Conservation (phyloP, 2,888 invertebrate species). For the Tigriopus californicus region DNA sequence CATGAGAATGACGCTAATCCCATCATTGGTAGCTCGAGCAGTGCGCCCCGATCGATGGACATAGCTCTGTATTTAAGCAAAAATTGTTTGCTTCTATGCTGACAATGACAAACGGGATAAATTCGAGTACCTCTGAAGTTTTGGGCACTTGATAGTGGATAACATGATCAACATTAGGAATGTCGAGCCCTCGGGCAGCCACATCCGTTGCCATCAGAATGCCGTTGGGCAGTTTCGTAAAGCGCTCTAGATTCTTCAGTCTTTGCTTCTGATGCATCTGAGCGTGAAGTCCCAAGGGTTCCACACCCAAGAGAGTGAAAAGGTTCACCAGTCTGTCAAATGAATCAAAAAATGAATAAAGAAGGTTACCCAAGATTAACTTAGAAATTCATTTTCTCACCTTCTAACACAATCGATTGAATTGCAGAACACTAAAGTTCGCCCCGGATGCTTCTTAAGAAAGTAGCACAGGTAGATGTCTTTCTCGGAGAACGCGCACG, state of each 20-base stretch:
- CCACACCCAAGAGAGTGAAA: neutral
- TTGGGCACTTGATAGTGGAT: constrained; percentile 71
- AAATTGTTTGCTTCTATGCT: neutral
- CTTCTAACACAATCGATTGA: constrained; percentile 75
- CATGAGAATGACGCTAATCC: constrained; percentile 75
- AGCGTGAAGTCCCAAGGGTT: constrained; percentile 30
- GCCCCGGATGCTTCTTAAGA: constrained; percentile 44
- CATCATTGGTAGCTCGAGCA: constrained; percentile 69
- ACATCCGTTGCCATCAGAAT: constrained; percentile 84
- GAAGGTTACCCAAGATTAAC: too few relatives aligned
- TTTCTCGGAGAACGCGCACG: constrained; percentile 47
- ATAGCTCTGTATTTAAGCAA: constrained; percentile 50
- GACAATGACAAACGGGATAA: neutral
- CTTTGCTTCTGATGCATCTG: constrained; percentile 83
- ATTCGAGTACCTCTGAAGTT: constrained; percentile 18
- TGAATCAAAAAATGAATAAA: neutral
- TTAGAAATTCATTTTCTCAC: neutral
- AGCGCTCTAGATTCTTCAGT: constrained; percentile 74
- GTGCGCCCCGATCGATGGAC: constrained; percentile 93
- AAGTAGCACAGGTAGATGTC: constrained; percentile 87
- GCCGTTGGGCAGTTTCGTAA: constrained; percentile 45
- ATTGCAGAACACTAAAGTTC: constrained; percentile 37
- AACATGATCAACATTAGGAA: constrained; percentile 79
- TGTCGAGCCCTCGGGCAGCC: constrained; percentile 89
- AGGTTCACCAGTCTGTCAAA: neutral